Percentiles rank a stretch among this genome's conserved stretches.
Conservation (phyloP, 2,113 vertebrate genomes). For the Eira barbara region DNA sequence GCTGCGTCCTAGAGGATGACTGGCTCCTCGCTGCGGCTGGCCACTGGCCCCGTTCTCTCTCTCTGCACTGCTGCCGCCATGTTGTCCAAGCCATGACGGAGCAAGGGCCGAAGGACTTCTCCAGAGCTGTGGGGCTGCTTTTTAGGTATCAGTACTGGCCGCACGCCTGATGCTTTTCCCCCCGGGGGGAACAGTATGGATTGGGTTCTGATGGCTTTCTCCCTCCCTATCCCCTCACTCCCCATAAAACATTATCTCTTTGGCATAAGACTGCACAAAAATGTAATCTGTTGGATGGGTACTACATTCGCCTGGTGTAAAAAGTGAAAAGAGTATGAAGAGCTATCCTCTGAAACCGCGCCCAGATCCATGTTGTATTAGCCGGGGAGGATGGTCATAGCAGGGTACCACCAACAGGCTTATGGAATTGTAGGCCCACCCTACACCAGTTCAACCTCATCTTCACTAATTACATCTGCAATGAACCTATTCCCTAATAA, state of each 20-base stretch:
- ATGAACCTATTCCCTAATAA: neutral
- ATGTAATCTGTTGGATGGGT: neutral
- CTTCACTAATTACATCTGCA: neutral
- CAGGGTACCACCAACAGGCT: neutral
- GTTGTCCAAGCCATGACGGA: slow-evolving; percentile 46
- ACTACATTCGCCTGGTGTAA: neutral
- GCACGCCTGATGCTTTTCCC: neutral
- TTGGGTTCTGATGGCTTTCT: neutral
- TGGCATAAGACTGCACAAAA: neutral
- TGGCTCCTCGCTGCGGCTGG: slow-evolving; percentile 58
- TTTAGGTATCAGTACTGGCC: slow-evolving; percentile 68
- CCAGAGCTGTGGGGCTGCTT: slow-evolving; percentile 62
- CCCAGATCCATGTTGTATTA: neutral
- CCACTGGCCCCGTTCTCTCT: slow-evolving; percentile 56
- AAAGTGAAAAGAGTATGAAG: neutral
- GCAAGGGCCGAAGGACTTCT: slow-evolving; percentile 73
- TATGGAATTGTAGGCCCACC: neutral
- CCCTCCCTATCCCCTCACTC: neutral
- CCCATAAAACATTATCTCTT: neutral
- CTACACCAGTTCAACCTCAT: neutral
- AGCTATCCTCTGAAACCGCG: neutral
- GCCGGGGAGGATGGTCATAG: neutral
- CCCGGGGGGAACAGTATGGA: neutral
- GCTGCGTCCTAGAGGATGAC: slow-evolving; percentile 60
- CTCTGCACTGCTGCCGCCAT: slow-evolving; percentile 68